Base-by-base conservation (phyloP, 2,888 invertebrate species). In the Mythimna ferrago region DNA sequence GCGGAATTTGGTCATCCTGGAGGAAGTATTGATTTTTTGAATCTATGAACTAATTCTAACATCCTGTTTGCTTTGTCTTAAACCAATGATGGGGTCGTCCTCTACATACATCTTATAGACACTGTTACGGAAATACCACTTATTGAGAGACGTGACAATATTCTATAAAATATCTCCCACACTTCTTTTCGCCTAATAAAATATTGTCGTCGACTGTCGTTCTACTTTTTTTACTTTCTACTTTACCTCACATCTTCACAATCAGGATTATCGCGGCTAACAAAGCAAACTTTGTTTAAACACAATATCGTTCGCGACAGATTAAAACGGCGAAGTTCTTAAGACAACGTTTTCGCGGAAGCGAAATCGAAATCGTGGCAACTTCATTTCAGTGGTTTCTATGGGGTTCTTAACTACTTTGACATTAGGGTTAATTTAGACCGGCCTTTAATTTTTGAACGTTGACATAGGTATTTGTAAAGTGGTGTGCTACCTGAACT, bases 401-500 rank as follows among this genome's bases (percentile, higher is more conserved):
- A 54, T 71, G 35, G 26, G 19, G 53, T 44, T 63, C 77, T 75
- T 70, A 85, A 78, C 54, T 6, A 4, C 54, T 6, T 73, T 14
- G 7, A 0, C 0, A 19, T 84, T 87, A 80, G 83, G 76, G 72
- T 76, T 82, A 65, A 79, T 83, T 91, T 80, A 58, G 51, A 48
- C 74, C 69, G 66, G 10, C 48, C 38, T 62, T 72, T 2, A 68
- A 81, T 76, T 66, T 72, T 56, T 66, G 80, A 73, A 74, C 80
- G 79, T 82, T 86, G 75, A 84, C 66, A 78, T 87, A 85, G 6
- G 48, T 16, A 48, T 85, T 89, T 88, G 85, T 87, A 83, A 84
- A 88, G 88, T 88, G 89, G 83, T 87, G 88, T 90, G 94, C 94
- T 95, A 95, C 95, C 95, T 95, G 94, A 94, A 94, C 86, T 90